phyloP scores from a whole-genome alignment of 2,888 invertebrate species.

The Zootermopsis nevadensis region DNA sequence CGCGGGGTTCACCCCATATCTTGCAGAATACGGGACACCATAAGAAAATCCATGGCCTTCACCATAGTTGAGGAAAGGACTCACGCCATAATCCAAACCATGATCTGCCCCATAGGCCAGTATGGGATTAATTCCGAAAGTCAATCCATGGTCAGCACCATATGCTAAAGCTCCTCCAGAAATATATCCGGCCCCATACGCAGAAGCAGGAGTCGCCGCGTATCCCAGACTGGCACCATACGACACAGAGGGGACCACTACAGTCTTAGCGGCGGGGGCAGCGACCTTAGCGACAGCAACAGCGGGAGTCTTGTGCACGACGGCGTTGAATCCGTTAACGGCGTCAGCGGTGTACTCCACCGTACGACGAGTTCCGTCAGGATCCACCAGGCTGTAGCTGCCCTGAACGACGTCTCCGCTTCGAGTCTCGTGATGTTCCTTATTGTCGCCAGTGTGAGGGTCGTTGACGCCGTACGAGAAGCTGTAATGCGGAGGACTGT shows the following conservation, averaged over 20 bases:
- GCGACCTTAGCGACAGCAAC: conserved; percentile 50
- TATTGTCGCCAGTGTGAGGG: conserved; percentile 67
- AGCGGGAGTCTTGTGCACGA: conserved; percentile 63
- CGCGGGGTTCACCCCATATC: neutral
- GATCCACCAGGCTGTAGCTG: conserved; percentile 66
- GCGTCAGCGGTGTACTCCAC: conserved; percentile 68
- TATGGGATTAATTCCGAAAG: too few species aligned
- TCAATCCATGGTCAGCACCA: too few species aligned
- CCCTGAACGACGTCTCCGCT: conserved; percentile 67
- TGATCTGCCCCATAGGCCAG: neutral
- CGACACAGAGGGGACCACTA: neutral
- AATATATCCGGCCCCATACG: neutral
- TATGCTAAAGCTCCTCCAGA: too few species aligned
- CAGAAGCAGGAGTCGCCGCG: neutral
- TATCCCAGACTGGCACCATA: neutral
- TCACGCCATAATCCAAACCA: too few species aligned
- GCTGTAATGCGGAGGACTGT: conserved; percentile 61
- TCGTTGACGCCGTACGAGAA: conserved; percentile 65
- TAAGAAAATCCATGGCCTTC: neutral
- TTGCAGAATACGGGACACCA: neutral
- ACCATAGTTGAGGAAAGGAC: too few species aligned
- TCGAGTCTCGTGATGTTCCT: conserved; percentile 66
- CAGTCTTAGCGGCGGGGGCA: conserved; percentile 39
- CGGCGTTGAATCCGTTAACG: conserved; percentile 67
- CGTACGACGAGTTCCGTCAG: conserved; percentile 66